Evolutionary conservation across 2,113 vertebrate genomes (phyloP).

Genomic region (Colaptes auratus): DNA sequence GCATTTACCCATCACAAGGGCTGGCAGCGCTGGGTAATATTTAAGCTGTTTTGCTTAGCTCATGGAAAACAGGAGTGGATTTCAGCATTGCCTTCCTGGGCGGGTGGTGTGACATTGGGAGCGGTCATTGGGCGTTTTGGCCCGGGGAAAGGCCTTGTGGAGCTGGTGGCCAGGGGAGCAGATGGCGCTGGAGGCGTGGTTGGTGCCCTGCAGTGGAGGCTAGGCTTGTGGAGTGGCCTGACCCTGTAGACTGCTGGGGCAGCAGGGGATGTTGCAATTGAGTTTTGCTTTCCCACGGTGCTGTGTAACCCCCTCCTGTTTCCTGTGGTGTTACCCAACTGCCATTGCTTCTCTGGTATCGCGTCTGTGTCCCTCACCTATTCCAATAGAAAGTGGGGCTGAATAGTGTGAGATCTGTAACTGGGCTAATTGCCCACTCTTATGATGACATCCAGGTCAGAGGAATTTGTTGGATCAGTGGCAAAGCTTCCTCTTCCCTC

Average conservation of each 20-base stretch:
- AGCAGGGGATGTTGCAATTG: neutral
- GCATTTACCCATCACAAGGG: conserved; percentile 36
- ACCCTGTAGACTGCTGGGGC: neutral
- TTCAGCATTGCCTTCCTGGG: conserved; percentile 53
- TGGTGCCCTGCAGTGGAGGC: neutral
- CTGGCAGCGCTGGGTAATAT: neutral
- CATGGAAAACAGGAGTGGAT: conserved; percentile 58
- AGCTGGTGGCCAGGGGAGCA: neutral
- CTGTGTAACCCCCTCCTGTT: neutral
- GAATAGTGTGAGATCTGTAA: neutral
- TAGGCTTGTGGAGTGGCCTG: neutral
- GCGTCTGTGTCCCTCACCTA: neutral
- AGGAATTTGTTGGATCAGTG: neutral
- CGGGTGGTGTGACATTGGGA: neutral
- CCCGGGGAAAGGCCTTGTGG: neutral
- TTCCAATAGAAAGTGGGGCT: neutral
- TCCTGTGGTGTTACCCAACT: neutral
- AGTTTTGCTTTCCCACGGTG: neutral
- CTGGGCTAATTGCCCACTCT: neutral
- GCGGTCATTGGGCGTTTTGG: neutral
- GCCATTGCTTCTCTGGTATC: neutral
- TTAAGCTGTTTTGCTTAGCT: conserved; percentile 39
- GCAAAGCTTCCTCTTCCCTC: neutral
- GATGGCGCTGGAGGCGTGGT: neutral
- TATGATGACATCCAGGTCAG: neutral